Percentiles rank a stretch among this genome's conserved stretches.
phyloP scores from a whole-genome alignment of 1,140 invertebrate species.

The Lycorma delicatula region DNA sequence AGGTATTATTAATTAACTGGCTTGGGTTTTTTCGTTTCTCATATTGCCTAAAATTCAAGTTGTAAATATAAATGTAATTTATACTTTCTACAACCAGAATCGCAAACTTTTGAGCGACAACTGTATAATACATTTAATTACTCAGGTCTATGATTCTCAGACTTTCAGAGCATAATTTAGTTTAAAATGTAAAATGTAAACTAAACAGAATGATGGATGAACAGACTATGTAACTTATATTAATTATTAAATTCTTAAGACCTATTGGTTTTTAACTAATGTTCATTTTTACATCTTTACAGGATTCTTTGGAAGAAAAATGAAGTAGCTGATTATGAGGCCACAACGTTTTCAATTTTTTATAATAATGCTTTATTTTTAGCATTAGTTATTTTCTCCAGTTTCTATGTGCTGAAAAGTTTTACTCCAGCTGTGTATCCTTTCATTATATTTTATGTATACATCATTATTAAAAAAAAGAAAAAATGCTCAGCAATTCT shows the following conservation, averaged over 20 bases:
- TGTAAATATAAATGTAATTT: no score
- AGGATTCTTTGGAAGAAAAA: slow-evolving; percentile 98
- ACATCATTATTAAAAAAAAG: no score
- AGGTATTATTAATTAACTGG: no score
- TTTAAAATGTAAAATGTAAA: background rate
- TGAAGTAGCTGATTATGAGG: slow-evolving; percentile 98
- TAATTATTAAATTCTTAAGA: background rate
- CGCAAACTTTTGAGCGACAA: no score
- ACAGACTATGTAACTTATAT: background rate
- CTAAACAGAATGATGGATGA: background rate
- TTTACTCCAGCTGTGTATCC: slow-evolving; percentile 80
- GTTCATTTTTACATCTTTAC: slow-evolving; percentile 30
- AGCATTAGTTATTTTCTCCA: slow-evolving; percentile 85
- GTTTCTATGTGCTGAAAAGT: slow-evolving; percentile 87
- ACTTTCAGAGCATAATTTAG: slow-evolving; percentile 10
- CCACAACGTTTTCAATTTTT: slow-evolving; percentile 97
- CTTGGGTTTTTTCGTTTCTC: no score
- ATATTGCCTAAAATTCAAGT: no score
- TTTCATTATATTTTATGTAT: slow-evolving; percentile 34
- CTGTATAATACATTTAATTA: no score
- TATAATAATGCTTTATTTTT: slow-evolving; percentile 98
- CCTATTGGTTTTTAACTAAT: slow-evolving; percentile 7
- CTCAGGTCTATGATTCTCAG: no score
- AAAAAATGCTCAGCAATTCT: no score
- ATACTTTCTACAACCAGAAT: no score